Base-by-base conservation (phyloP, 1,140 invertebrate genomes). In the Drosophila arizonae region DNA sequence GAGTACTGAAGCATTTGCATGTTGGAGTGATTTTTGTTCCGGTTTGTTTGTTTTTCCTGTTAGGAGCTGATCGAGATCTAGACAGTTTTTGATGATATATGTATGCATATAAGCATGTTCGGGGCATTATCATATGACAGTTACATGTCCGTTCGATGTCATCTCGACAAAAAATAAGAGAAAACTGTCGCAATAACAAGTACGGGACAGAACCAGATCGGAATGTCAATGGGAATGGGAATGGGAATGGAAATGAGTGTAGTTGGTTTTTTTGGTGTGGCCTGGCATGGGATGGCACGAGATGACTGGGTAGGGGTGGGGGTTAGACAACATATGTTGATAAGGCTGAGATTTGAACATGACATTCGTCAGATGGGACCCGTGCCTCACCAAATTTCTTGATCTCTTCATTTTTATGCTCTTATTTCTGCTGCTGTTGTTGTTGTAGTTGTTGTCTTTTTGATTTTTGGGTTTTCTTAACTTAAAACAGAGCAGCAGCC, bases 191-290 rank as follows among this genome's bases (percentile, higher is more conserved):
- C 56, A 39, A 41, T 56, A 56, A 56, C 33, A 56, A 41, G 54
- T 67, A 61, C 65, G 66, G 65, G 36, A 76, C 57, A 54, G 58
- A 73, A 74, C 66, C 43, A 77, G 73, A 79, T 87, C 62, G 30
- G 52, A 54, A 28, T 11, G 48, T 6, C 13, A 51, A 46, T 21
- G 43, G 15, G 3, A 46, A 6, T 45, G 43, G 13, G 13, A 21
- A 6, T 46, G 39, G 26, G 41, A 43, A 13, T 43, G 10, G 9
- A 9, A 26, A 11, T 24, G 28, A 30, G 28, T 30, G 4, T 6
- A 30, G 28, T 30, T 30, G 28, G 6, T 30, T 30, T 30, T 28
- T 30, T 30, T 30, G 28, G 6, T 30, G 4, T 30, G 3, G 10
- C 4, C 0, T 11, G 15, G 17, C 15, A 43, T 43, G 13, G 21